Percentiles rank a stretch among this genome's conserved stretches.
Conservation (phyloP, 2,113 vertebrate genomes). For the Butorides virescens region DNA sequence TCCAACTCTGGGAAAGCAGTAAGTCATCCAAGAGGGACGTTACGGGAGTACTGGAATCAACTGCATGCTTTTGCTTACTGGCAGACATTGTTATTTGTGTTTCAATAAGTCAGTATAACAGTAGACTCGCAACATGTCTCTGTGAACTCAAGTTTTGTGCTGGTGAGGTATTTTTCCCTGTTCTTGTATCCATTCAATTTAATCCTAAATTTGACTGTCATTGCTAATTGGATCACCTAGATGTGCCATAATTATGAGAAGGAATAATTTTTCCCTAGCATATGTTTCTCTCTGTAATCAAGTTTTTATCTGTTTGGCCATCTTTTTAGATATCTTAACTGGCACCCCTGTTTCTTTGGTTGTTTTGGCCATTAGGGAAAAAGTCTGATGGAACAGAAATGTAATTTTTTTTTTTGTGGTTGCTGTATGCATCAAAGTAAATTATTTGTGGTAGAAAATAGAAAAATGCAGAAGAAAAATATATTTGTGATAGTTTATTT, state of each 20-base stretch:
- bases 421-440: background rate
- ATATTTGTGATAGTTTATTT: background rate
- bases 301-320: background rate
- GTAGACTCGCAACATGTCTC: background rate
- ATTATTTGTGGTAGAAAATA: background rate
- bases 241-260: background rate
- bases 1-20: background rate
- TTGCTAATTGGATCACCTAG: background rate
- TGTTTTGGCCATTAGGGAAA: background rate
- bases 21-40: background rate
- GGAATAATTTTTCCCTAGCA: background rate
- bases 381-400: background rate
- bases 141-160: background rate
- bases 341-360: background rate
- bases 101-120: background rate
- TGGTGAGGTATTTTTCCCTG: background rate
- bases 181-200: background rate
- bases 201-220: background rate
- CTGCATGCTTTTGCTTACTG: background rate
- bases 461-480: background rate
- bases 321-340: background rate
- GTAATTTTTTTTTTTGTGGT: background rate
- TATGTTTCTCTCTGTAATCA: background rate
- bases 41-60: background rate
- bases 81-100: background rate